Percentiles rank a stretch among this genome's conserved stretches.
phyloP scores from a whole-genome alignment of 2,113 vertebrate species.

The Psophia crepitans region DNA sequence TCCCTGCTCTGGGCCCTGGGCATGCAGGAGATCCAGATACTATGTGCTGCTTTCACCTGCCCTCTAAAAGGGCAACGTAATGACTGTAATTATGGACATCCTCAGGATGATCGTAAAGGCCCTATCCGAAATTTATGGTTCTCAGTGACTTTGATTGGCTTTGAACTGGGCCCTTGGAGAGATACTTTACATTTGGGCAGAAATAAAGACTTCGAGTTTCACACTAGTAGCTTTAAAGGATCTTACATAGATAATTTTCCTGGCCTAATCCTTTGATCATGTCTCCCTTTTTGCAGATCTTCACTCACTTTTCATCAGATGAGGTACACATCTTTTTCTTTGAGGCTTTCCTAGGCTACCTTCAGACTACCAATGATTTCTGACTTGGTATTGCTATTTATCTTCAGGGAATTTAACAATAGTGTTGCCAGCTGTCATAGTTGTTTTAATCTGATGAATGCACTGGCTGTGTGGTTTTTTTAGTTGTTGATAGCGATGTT shows the following conservation, averaged over 20 bases:
- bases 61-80: not conserved
- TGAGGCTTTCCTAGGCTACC: not conserved
- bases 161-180: not conserved
- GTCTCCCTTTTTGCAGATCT: not conserved
- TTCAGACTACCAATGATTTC: not conserved
- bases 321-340: not conserved
- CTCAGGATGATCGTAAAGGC: not conserved
- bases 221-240: not conserved
- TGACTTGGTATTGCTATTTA: not conserved
- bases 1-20: not conserved
- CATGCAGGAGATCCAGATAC: accelerated
- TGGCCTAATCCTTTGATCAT: not conserved
- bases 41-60: not conserved
- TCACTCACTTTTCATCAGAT: not conserved
- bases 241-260: slow-evolving; percentile 20
- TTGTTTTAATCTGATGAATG: not conserved
- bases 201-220: not conserved
- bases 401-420: not conserved
- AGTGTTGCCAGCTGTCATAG: not conserved
- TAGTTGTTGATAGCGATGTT: not conserved
- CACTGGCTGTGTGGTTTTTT: not conserved
- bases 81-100: not conserved
- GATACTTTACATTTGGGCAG: not conserved
- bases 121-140: not conserved
- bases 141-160: not conserved